Evolutionary conservation across 2,113 vertebrate genomes (phyloP), one percentile per base, ranked within the genome.

Genomic region (Cathartes aura): DNA sequence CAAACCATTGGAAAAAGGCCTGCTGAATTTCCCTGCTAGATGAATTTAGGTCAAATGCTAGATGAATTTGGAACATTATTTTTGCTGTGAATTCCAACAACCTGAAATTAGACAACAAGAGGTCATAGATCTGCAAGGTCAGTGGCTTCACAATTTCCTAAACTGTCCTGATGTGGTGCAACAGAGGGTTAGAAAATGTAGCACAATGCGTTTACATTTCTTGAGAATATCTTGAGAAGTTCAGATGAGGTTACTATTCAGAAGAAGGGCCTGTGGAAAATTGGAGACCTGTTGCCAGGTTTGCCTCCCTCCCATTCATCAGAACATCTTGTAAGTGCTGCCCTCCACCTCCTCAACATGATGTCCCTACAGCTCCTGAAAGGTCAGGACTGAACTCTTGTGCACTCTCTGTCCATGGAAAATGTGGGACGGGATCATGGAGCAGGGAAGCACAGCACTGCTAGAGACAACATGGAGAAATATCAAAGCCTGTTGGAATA

Each of bases 381-480:
- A 59, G 9, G 38, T 48, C 52, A 47, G 43, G 11, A 15, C 6
- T 64, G 45, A 74, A 15, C 34, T 34, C 42, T 11, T 30, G 34
- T 22, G 21, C 18, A 19, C 36, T 70, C 27, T 66, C 12, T 74
- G 30, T 13, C 32, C 24, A n/a, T n/a, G 43, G 63, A 55, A 71
- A 64, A n/a, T 11, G 1, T 23, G 27, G 43, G 29, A 72, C 0
- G 2, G 13, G 24, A 58, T 3, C 62, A 30, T 5, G 13, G 22
- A 64, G 13, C 10, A 50, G 34, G 63, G 52, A 82, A 81, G 32
- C 11, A 34, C 15, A 45, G 8, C 24, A 19, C 23, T 43, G 15
- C 40, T 32, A 56, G 43, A 58, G 22, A 27, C 23, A 84, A 24
- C 20, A 6, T 47, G 64, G 29, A 50, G 60, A 52, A 75, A 22